A percentile compares a stretch with the other conserved stretches of the same genome.
Evolutionary conservation across 35 echinoderm and acorn worm genomes (phyloP).

Genomic region (Holothuria glaberrima): DNA sequence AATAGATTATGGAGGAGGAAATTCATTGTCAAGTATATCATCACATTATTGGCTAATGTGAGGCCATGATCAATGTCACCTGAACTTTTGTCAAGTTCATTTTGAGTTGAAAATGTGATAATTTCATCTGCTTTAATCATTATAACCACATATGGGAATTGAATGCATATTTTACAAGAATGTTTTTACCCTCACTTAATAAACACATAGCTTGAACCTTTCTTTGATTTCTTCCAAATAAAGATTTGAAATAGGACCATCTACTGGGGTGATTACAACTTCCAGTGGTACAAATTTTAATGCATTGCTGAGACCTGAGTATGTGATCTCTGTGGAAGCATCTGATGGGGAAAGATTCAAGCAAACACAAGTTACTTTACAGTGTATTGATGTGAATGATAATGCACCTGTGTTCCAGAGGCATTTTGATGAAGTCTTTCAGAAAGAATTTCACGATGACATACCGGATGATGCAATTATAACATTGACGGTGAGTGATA

Average conservation of each 20-base stretch:
- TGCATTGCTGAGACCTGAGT: not conserved
- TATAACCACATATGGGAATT: too few relatives aligned
- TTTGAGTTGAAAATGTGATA: too few relatives aligned
- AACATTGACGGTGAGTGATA: not conserved
- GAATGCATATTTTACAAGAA: too few relatives aligned
- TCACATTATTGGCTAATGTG: too few relatives aligned
- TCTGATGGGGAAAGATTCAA: not conserved
- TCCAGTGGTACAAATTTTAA: not conserved
- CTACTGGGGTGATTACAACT: not conserved
- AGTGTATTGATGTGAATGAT: conserved; percentile 14
- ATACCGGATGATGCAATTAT: not conserved
- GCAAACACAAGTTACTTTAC: not conserved
- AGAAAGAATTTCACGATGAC: not conserved
- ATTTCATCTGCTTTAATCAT: too few relatives aligned
- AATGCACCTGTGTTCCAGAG: not conserved
- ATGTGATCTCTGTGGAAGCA: conserved; percentile 1
- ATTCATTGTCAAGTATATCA: too few relatives aligned
- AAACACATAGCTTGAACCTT: too few relatives aligned
- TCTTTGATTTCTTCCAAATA: not conserved
- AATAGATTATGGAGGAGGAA: too few relatives aligned
- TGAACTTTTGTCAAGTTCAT: too few relatives aligned
- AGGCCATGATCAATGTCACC: too few relatives aligned
- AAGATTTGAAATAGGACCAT: not conserved
- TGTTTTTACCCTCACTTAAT: too few relatives aligned
- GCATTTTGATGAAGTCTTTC: not conserved